Base-by-base conservation (phyloP, 2,113 vertebrate genomes). In the Agapornis roseicollis region DNA sequence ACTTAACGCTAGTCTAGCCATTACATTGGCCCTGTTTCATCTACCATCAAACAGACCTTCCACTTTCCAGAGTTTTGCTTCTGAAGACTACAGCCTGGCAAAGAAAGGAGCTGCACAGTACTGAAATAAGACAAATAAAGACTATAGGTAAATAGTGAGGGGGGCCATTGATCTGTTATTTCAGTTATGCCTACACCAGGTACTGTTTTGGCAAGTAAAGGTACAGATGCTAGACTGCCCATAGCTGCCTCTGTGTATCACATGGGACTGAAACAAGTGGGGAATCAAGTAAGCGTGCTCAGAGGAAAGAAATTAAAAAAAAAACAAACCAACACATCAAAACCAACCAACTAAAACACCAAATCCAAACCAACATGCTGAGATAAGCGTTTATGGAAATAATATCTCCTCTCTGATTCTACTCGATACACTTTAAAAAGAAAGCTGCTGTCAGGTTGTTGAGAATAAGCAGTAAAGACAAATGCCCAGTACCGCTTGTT, bases 281-380 rank as follows among this genome's bases (percentile, higher is more conserved):
- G 44, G 50, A 94, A 73, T 16, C 13, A 61, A 69, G 64, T 15
- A 68, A 46, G 47, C 13, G 24, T 46, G 68, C 18, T 55, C 22
- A 53, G 28, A 61, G 5, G 3, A 1, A 10, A 33, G 37, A 10
- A 4, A 0, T 2, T 4, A 1, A 6, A 78, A 58, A 53, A 53
- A 35, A 25, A 60, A 10, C 5, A 37, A 61, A 35, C 33, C 33
- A 35, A 35, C 33, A 24, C 56, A 58, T 58, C 22, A 35, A 35
- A 35, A 35, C 13, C 58, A 61, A 60, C n/a, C 58, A 60, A 61
- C 22, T 15, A 61, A 37, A 61, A 17, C 58, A 61, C 58, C 58
- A 25, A 61, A 58, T 35, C 15, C 6, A 52, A 18, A 18, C 5
- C 18, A 49, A 25, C n/a, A 46, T 14, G 31, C 31, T 23, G 24